Conservation (phyloP, 1,140 invertebrate species). For the Coelopa frigida region DNA sequence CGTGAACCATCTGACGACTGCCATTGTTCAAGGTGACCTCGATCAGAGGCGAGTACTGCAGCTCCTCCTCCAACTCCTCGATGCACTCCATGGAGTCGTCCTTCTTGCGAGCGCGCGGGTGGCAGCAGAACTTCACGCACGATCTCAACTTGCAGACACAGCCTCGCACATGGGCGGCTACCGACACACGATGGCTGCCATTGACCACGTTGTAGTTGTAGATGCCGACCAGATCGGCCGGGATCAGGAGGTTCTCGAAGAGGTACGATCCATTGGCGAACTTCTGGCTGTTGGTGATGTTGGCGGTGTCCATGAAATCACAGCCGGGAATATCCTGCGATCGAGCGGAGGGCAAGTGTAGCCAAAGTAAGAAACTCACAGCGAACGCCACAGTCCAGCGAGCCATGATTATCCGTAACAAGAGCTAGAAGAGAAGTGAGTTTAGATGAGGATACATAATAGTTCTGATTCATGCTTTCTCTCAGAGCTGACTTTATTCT, state of each 20-base stretch:
- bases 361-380: too few relatives aligned
- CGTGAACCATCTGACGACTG: conserved; percentile 10
- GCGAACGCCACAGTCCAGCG: too few relatives aligned
- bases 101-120: neutral
- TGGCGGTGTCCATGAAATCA: conserved; percentile 27
- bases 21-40: conserved; percentile 20
- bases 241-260: conserved; percentile 25
- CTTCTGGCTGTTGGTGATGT: conserved; percentile 12
- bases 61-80: neutral
- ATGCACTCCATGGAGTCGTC: conserved; percentile 11
- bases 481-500: too few relatives aligned
- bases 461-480: too few relatives aligned
- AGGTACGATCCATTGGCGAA: conserved; percentile 26
- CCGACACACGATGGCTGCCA: conserved; percentile 5
- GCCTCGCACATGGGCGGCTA: conserved; percentile 21
- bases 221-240: conserved; percentile 14
- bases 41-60: conserved; percentile 18
- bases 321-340: conserved; percentile 23
- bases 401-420: too few relatives aligned
- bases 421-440: too few relatives aligned
- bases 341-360: too few relatives aligned
- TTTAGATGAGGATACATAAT: too few relatives aligned
- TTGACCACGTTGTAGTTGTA: conserved; percentile 20
- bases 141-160: conserved; percentile 23
- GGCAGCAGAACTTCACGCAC: conserved; percentile 31